phyloP scores from a whole-genome alignment of 2,888 invertebrate genomes.

The Drosophila limbata region DNA sequence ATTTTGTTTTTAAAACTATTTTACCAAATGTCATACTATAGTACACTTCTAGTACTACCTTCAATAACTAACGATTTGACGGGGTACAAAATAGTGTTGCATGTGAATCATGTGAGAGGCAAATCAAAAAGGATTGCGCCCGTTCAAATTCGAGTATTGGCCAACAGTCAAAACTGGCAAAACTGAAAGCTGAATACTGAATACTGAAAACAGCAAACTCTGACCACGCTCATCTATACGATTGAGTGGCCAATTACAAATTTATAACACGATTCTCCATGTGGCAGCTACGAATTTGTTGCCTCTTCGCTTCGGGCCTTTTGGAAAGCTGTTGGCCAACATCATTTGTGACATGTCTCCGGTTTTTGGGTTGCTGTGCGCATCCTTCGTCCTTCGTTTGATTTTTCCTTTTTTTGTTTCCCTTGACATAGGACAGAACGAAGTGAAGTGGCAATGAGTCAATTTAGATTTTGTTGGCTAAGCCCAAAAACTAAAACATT shows the following conservation, averaged over 20 bases:
- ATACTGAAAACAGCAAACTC: constrained; percentile 21
- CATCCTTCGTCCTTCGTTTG: constrained; percentile 16
- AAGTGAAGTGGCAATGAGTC: constrained; percentile 68
- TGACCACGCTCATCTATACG: constrained; percentile 39
- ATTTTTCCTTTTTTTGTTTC: background rate
- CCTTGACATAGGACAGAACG: constrained; percentile 49
- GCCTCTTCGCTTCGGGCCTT: background rate
- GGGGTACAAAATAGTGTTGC: background rate
- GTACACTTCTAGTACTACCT: too few relatives aligned
- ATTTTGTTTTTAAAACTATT: too few relatives aligned
- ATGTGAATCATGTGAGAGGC: constrained; percentile 4
- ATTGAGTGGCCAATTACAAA: constrained; percentile 69
- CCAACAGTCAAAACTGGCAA: constrained; percentile 4
- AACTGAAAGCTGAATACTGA: constrained; percentile 5
- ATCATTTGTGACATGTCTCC: constrained; percentile 35
- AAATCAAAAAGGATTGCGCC: constrained; percentile 45
- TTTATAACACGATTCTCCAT: constrained; percentile 70
- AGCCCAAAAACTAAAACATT: constrained; percentile 20
- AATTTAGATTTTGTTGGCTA: constrained; percentile 30
- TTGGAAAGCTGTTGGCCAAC: constrained; percentile 28
- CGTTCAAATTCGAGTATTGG: constrained; percentile 7
- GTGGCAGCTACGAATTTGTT: constrained; percentile 46
- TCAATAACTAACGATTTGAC: background rate
- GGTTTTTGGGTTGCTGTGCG: constrained; percentile 23
- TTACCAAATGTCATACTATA: too few relatives aligned